phyloP scores from a whole-genome alignment of 2,888 invertebrate species.

The Syritta pipiens region DNA sequence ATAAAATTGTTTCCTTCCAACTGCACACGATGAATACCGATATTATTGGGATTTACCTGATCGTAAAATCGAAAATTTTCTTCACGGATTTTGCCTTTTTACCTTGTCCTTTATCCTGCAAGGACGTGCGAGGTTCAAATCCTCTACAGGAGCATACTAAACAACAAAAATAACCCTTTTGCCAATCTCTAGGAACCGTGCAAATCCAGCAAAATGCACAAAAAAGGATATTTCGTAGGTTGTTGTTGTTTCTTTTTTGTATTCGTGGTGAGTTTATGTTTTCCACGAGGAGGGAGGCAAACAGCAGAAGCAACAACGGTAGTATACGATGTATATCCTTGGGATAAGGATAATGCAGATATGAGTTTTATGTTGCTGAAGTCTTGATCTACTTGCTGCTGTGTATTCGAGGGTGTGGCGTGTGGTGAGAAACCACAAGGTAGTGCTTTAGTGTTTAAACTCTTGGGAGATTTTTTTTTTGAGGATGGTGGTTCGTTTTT shows the following conservation, averaged over 20 bases:
- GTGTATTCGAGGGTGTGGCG: background rate
- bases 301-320: too few species aligned
- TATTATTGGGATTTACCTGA: constrained; percentile 51
- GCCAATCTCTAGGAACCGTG: too few species aligned
- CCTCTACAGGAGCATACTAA: too few species aligned
- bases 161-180: too few species aligned
- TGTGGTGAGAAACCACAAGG: constrained; percentile 11
- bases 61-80: constrained; percentile 44
- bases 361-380: constrained; percentile 43
- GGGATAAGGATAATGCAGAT: constrained; percentile 42
- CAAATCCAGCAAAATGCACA: constrained; percentile 16
- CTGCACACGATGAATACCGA: constrained; percentile 40
- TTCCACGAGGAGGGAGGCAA: background rate
- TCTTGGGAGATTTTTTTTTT: too few species aligned
- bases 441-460: constrained; percentile 31
- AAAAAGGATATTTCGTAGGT: too few species aligned
- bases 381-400: background rate
- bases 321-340: constrained; percentile 29
- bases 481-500: constrained; percentile 14
- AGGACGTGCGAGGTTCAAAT: too few species aligned
- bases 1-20: constrained; percentile 34
- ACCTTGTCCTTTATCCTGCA: too few species aligned
- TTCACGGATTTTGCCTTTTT: constrained; percentile 18
- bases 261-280: too few species aligned
- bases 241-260: too few species aligned